These are phyloP conservation scores for Genyomyrus donnyi DNA, from an alignment of 2,113 vertebrate genomes.

Conservation along the genomic window DNA sequence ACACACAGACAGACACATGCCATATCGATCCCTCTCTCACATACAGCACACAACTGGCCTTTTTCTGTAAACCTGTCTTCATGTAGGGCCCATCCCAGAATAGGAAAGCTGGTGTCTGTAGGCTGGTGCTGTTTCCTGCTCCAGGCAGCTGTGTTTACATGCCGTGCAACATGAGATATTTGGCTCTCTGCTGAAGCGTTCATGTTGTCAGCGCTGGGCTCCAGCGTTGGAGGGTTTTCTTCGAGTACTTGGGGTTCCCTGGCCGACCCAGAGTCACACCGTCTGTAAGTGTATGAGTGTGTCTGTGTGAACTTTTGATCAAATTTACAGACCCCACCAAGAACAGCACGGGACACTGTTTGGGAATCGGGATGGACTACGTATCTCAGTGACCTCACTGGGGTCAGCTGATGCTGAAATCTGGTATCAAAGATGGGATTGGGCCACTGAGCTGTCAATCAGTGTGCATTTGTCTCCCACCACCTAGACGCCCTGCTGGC, in stretches of 20 bases:
- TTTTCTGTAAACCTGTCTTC: background rate
- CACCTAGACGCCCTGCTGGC: constrained; percentile 82
- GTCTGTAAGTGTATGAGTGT: background rate
- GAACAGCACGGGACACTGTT: background rate
- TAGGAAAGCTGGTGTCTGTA: background rate
- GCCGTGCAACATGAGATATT: background rate
- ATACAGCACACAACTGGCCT: background rate
- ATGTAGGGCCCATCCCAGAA: background rate
- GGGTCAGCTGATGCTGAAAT: background rate
- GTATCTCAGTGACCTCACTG: background rate
- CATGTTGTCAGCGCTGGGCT: background rate
- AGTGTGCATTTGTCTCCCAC: background rate
- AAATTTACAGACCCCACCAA: background rate
- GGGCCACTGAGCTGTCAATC: background rate
- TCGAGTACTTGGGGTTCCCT: background rate
- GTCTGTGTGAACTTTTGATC: background rate
- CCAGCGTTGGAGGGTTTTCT: background rate
- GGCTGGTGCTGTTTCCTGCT: background rate
- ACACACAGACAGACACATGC: background rate
- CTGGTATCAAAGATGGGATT: background rate
- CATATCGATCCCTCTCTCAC: background rate
- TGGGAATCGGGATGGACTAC: background rate
- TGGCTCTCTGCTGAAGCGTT: background rate
- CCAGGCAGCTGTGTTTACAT: background rate
- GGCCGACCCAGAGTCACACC: background rate